These are phyloP conservation scores for Protosalanx chinensis DNA, from an alignment of 2,797 vertebrate species.

Conservation along the genomic window DNA sequence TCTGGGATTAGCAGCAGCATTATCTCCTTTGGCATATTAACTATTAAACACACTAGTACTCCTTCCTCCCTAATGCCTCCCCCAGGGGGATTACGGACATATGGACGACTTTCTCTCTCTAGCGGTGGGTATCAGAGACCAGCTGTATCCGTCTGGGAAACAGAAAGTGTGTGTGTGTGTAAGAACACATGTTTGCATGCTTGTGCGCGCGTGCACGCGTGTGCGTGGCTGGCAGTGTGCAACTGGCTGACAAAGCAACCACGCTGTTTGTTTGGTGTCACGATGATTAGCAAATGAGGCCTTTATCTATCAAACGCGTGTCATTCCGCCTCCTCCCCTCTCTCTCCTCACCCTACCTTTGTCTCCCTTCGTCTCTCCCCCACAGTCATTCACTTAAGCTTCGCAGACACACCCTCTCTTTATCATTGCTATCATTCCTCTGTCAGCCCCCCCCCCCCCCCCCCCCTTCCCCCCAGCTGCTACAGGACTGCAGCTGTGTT, in stretches of 20 bases:
- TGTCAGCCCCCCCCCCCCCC: not conserved
- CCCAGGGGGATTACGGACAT: conserved; percentile 1
- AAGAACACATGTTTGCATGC: not conserved
- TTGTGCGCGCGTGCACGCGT: not conserved
- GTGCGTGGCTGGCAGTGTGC: conserved; percentile 3
- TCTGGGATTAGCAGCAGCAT: conserved; percentile 1
- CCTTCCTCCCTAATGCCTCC: conserved; percentile 1
- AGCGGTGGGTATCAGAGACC: not conserved
- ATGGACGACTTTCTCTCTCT: conserved; percentile 9
- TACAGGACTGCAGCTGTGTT: not conserved
- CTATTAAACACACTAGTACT: not conserved
- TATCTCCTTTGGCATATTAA: conserved; percentile 20
- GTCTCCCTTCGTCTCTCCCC: not conserved
- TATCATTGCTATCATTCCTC: not conserved
- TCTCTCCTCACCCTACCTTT: not conserved
- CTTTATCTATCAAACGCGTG: not conserved
- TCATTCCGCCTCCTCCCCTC: not conserved
- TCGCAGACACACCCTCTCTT: not conserved
- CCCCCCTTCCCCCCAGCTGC: conserved; percentile 1
- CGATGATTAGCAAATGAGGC: not conserved
- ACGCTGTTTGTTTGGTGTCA: not conserved
- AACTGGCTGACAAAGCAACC: not conserved
- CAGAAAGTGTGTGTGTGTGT: not conserved
- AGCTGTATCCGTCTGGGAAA: not conserved
- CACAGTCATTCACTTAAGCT: not conserved